A percentile compares a stretch with the other conserved stretches of the same genome.
phyloP scores from a whole-genome alignment of 2,797 vertebrate genomes.

The Naso thynnoides region DNA sequence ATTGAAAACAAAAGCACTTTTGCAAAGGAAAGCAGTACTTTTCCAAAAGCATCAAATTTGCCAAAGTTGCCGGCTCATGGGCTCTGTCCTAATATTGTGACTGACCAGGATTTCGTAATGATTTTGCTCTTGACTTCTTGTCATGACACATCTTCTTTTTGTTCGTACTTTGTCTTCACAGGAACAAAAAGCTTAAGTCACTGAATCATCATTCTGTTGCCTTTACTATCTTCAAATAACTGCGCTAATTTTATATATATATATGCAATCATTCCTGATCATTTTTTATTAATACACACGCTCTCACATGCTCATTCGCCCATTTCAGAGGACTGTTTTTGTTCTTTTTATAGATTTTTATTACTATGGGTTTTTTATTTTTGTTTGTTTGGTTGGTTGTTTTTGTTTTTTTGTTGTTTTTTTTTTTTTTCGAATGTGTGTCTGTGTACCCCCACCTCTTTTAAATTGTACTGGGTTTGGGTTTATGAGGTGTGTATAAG shows the following conservation, averaged over 20 bases:
- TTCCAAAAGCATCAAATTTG: slow-evolving; percentile 18
- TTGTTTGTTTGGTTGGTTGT: neutral
- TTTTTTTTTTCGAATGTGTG: slow-evolving; percentile 4
- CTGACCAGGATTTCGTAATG: slow-evolving; percentile 37
- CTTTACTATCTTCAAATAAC: slow-evolving; percentile 30
- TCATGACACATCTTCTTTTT: slow-evolving; percentile 3
- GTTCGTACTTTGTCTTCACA: neutral
- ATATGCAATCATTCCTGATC: slow-evolving; percentile 39
- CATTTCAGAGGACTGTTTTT: slow-evolving; percentile 20
- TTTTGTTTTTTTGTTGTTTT: neutral
- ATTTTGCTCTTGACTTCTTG: neutral
- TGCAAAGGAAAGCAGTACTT: slow-evolving; percentile 27
- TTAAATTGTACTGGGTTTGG: slow-evolving; percentile 49
- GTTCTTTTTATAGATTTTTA: slow-evolving; percentile 30
- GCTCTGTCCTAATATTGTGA: slow-evolving; percentile 17
- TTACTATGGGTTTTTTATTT: slow-evolving; percentile 4
- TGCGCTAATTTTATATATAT: neutral
- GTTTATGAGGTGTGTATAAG: slow-evolving; percentile 10
- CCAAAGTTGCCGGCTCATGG: slow-evolving; percentile 1
- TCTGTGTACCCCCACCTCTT: neutral
- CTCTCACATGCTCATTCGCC: slow-evolving; percentile 23
- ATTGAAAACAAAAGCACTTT: slow-evolving; percentile 51
- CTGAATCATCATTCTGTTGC: slow-evolving; percentile 26
- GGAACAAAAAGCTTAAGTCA: neutral
- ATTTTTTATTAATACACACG: neutral